phyloP scores from a whole-genome alignment of 2,888 invertebrate species.

The Cryptocheilus praepositus region DNA sequence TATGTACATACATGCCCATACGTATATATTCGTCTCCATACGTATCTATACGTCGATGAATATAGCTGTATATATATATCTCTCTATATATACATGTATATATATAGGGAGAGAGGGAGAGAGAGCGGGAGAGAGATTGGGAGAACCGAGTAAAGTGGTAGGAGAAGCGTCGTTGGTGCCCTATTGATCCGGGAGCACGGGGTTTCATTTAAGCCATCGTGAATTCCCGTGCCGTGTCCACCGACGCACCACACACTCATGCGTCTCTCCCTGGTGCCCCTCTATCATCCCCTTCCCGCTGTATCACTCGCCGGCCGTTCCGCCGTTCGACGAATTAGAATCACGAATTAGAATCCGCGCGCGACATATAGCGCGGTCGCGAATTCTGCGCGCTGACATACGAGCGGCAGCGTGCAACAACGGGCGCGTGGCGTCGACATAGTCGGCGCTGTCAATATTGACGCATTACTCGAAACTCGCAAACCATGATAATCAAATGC shows the following conservation, averaged over 20 bases:
- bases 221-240: conserved; percentile 52
- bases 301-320: not conserved
- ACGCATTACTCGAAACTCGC: conserved; percentile 35
- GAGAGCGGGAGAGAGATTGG: conserved; percentile 10
- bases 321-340: conserved; percentile 45
- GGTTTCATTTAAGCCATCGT: conserved; percentile 65
- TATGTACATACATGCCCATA: not conserved
- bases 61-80: not conserved
- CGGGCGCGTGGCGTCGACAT: not conserved
- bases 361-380: conserved; percentile 29
- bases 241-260: conserved; percentile 29
- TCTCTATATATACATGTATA: not conserved
- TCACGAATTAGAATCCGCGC: conserved; percentile 53
- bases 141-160: conserved; percentile 36
- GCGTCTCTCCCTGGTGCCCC: too few relatives aligned
- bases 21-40: not conserved
- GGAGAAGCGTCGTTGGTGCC: conserved; percentile 57
- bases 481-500: too few relatives aligned
- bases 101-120: too few relatives aligned
- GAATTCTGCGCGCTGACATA: not conserved
- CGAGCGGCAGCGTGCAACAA: too few relatives aligned
- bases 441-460: conserved; percentile 37
- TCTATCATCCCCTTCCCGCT: conserved; percentile 23
- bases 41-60: not conserved
- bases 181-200: conserved; percentile 58